phyloP scores from a whole-genome alignment of 2,113 vertebrate species.

The Callorhinus ursinus region DNA sequence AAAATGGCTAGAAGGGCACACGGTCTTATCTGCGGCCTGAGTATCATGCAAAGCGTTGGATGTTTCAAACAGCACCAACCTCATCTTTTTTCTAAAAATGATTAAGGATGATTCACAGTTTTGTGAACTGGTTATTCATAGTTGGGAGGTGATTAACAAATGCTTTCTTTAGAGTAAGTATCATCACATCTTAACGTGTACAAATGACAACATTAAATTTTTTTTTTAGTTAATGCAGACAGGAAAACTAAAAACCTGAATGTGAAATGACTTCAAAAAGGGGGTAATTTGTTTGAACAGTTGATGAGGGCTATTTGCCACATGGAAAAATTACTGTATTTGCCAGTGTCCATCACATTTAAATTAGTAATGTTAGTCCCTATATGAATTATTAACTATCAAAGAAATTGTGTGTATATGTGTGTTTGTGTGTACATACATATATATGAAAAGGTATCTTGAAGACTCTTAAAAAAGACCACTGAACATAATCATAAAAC shows the following conservation, averaged over 20 bases:
- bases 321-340: constrained; percentile 35
- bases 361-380: constrained; percentile 58
- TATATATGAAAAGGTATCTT: background rate
- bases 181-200: background rate
- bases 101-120: constrained; percentile 15
- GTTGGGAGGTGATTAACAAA: constrained; percentile 2
- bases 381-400: constrained; percentile 71
- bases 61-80: background rate
- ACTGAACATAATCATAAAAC: background rate
- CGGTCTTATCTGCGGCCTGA: constrained; percentile 27
- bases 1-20: constrained; percentile 60
- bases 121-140: constrained; percentile 28
- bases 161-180: constrained; percentile 23
- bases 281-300: constrained; percentile 5
- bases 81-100: background rate
- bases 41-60: constrained; percentile 50
- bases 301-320: constrained; percentile 12
- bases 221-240: background rate
- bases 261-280: background rate
- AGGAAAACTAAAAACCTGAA: background rate
- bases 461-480: background rate
- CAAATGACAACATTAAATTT: background rate
- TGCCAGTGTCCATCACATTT: background rate
- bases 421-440: background rate
- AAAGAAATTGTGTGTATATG: background rate